Base-by-base conservation (phyloP, 2,888 invertebrate species). In the Drosophila antonietae region DNA sequence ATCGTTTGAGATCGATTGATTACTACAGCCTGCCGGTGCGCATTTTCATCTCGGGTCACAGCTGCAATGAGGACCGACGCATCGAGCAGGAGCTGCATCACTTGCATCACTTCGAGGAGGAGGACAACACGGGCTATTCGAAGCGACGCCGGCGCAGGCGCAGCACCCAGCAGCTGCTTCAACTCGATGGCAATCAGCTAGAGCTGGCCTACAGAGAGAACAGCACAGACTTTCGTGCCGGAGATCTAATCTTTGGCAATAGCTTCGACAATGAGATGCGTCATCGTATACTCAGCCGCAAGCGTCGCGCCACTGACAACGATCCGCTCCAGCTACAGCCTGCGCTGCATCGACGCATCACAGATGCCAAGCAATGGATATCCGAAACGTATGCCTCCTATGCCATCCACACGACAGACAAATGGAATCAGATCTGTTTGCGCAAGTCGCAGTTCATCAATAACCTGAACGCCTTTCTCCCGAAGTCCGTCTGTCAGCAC, bases 301-400 rank as follows among this genome's bases (percentile, higher is more conserved):
- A 93, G 74, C 93, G 94, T 76, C 91, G 95, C 89, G 81, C 79
- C 0, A 93, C 93, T 39, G 56, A 79, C 89, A 73, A 76, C 5
- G 82, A 80, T 52, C 94, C 95, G 90, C 94, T 95, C 91, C 94
- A 94, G 47, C 93, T 95, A 83, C 82, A 84, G 61, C 89, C 88
- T 0, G 80, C 84, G 0, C 44, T 89, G 28, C 95, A 95, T 90
- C 93, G 95, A 15, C 95, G 95, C 91, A 94, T 96, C 74, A 94
- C 95, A 12, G 96, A 96, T 86, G 97, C 97, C 15, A 96, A 95
- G 89, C 96, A 96, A 90, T 97, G 97, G 97, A 95, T 96, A 89
- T 96, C 97, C 18, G 97, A 97, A 92, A 97, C 97, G 0, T 95
- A 96, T 81, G 97, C 97, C 8, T 97, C 97, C 41, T 97, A 96